Evolutionary conservation across 37 sponge, comb jelly and placozoan species (phyloP).

Genomic region (Cladorhizidae sp.): DNA sequence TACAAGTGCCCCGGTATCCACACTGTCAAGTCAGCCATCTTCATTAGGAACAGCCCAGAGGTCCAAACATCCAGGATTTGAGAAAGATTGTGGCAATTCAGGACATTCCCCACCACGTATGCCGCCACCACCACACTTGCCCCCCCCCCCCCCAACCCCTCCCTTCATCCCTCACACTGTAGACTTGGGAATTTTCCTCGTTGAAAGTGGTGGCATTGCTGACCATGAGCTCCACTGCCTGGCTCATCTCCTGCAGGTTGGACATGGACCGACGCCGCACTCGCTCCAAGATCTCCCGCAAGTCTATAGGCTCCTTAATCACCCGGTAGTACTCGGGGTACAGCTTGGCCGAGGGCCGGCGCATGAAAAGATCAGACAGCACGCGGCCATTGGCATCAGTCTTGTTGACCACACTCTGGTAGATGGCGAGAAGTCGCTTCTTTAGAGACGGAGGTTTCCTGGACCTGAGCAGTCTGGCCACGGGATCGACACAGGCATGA

Average conservation of each 20-base stretch:
- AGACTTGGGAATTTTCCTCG: slow-evolving; percentile 65
- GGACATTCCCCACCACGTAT: too few species aligned
- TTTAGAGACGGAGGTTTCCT: slow-evolving; percentile 42
- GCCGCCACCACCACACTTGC: background rate
- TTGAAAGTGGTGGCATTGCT: slow-evolving; percentile 77
- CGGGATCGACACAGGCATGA: background rate
- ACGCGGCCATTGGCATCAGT: slow-evolving; percentile 54
- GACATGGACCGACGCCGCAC: slow-evolving; percentile 39
- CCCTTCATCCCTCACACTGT: slow-evolving; percentile 22
- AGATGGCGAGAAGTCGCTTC: slow-evolving; percentile 43
- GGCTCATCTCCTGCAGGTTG: slow-evolving; percentile 51
- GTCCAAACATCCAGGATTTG: too few species aligned
- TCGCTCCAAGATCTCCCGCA: slow-evolving; percentile 65
- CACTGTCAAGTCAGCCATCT: too few species aligned
- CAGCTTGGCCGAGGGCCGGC: slow-evolving; percentile 60
- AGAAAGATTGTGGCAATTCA: too few species aligned
- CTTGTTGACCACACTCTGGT: slow-evolving; percentile 24
- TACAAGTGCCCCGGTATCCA: too few species aligned
- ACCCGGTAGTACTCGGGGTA: slow-evolving; percentile 85
- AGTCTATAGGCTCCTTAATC: slow-evolving; percentile 76
- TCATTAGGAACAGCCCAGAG: too few species aligned
- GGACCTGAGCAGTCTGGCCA: slow-evolving; percentile 20
- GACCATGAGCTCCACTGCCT: slow-evolving; percentile 69
- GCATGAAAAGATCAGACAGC: slow-evolving; percentile 66
- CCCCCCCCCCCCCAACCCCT: background rate